phyloP scores from a whole-genome alignment of 2,888 invertebrate genomes.

The Petrolisthes cinctipes region DNA sequence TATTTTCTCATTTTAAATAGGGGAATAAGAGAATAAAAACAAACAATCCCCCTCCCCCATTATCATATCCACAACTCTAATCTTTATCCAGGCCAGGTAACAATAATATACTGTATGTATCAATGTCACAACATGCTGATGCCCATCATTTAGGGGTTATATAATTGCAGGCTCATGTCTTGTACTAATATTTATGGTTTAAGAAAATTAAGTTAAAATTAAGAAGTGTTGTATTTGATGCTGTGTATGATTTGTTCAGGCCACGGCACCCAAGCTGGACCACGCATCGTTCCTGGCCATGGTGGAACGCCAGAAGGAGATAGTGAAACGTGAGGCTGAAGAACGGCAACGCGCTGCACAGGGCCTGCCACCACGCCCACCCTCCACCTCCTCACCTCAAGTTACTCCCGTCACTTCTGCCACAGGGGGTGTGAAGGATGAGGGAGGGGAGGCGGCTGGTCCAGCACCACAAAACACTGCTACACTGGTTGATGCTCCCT shows the following conservation, averaged over 20 bases:
- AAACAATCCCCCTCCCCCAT: neutral
- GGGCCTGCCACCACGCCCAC: conserved; percentile 42
- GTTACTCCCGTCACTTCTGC: neutral
- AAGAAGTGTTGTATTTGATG: no score
- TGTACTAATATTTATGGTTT: no score
- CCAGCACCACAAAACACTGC: conserved; percentile 56
- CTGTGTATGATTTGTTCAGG: neutral
- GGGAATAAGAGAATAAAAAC: neutral
- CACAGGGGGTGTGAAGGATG: conserved; percentile 32
- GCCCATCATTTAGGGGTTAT: no score
- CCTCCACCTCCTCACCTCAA: conserved; percentile 46
- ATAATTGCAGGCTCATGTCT: no score
- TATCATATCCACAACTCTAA: neutral
- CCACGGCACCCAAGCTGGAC: conserved; percentile 73
- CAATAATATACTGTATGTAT: no score
- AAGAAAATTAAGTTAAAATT: no score
- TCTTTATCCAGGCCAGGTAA: neutral
- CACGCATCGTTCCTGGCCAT: conserved; percentile 92
- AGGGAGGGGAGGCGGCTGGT: conserved; percentile 46
- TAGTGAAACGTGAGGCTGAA: conserved; percentile 78
- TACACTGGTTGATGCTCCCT: conserved; percentile 51
- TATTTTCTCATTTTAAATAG: no score
- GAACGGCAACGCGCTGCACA: conserved; percentile 69
- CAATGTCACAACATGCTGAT: no score
- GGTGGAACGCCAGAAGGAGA: conserved; percentile 88